phyloP scores from a whole-genome alignment of 2,888 invertebrate genomes.

The Ophion ellenae region DNA sequence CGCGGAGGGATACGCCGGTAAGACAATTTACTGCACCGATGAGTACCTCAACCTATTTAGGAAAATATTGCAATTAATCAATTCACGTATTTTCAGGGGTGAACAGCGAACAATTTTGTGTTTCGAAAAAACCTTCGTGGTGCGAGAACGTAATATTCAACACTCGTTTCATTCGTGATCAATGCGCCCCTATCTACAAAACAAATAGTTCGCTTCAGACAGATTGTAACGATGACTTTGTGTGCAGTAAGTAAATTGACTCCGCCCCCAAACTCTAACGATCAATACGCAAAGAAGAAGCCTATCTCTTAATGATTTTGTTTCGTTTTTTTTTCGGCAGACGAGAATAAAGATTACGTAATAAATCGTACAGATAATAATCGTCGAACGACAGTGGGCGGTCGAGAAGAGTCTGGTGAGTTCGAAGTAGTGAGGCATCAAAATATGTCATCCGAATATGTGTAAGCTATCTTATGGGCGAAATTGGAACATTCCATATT shows the following conservation, averaged over 20 bases:
- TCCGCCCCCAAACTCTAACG: neutral
- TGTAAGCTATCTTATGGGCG: neutral
- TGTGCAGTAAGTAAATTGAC: slow-evolving; percentile 3
- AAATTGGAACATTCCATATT: neutral
- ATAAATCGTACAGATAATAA: neutral
- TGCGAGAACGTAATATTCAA: neutral
- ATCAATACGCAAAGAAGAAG: neutral
- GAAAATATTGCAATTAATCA: neutral
- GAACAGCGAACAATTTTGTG: slow-evolving; percentile 8
- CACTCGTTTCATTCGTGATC: neutral
- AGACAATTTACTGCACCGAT: neutral
- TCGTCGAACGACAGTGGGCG: neutral
- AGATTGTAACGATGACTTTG: neutral
- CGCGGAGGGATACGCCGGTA: slow-evolving; percentile 67
- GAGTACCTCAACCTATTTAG: neutral
- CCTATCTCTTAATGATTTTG: neutral
- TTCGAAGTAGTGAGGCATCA: neutral
- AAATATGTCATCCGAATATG: neutral
- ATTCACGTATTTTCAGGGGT: neutral
- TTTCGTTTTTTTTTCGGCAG: neutral
- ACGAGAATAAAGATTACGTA: neutral
- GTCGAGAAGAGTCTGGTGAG: neutral
- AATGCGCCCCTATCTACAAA: slow-evolving; percentile 2
- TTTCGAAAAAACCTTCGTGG: slow-evolving; percentile 10
- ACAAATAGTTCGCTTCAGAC: neutral